Base-by-base conservation (phyloP, 2,888 invertebrate genomes). In the Agapostemon virescens region DNA sequence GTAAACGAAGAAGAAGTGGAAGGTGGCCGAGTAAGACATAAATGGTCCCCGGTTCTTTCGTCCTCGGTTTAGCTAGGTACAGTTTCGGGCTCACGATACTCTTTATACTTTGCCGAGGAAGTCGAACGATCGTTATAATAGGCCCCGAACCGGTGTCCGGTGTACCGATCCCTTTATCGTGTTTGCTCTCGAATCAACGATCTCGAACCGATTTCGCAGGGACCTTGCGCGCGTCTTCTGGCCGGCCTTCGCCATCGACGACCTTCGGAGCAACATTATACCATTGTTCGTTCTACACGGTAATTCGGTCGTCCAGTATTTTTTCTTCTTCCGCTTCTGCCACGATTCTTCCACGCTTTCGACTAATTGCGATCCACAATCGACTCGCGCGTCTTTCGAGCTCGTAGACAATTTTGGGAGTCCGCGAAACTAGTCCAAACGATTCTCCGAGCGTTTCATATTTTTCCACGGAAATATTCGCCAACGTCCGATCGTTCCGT, bases 21-120 rank as follows among this genome's bases (percentile, higher is more conserved):
- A 70, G 79, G 76, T 80, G 80, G 70, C 77, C 75, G 78, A 86
- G 86, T 86, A 79, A 86, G 86, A 86, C 86, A 78, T 86, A 86
- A 86, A 86, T 71, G 86, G 75, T 30, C 42, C 67, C 77, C 69
- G 81, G 85, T 74, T 82, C 69, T 76, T 76, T 73, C 70, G 61
- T 66, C 69, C 33, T 30, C 33, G n/a, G 40, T 81, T 81, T 63
- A 63, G 66, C 71, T 73, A 76, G 55, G 42, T 61, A 69, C 69
- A 69, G 66, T 61, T 79, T 61, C 66, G 33, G 17, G 45, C 42
- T 45, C 1, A 20, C 26, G 33, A 74, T 63, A 63, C 67, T 49
- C 49, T 67, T 67, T 67, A 45, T 30, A 40, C 67, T 33, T n/a
- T 20, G 67, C 42, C 30, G 15, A 13, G 33, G 17, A 55, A 26